Evolutionary conservation across 1,140 invertebrate genomes (phyloP).

Genomic region (Drosophila nigrodunni): DNA sequence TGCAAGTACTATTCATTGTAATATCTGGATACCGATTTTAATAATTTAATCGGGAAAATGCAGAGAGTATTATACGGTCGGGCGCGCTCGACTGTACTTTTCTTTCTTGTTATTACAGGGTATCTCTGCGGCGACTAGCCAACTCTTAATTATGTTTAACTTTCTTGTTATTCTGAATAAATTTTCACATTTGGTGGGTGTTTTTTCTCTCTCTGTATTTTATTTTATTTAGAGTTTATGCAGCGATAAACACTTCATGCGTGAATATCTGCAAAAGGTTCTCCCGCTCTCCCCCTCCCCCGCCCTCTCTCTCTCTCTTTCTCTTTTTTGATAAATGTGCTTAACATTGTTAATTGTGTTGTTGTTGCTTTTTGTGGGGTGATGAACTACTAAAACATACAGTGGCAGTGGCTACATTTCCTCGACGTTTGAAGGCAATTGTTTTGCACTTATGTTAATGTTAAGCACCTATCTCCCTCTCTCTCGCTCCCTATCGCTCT

Average conservation of each 20-base stretch:
- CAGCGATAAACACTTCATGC: slow-evolving; percentile 82
- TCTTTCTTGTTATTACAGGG: too few relatives aligned
- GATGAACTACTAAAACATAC: slow-evolving; percentile 64
- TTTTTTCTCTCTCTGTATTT: slow-evolving; percentile 31
- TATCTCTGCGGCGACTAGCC: slow-evolving; percentile 17
- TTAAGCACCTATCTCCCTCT: slow-evolving; percentile 36
- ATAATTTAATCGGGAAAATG: too few relatives aligned
- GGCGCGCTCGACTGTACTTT: too few relatives aligned
- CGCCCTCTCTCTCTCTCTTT: too few relatives aligned
- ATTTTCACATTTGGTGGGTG: slow-evolving; percentile 71
- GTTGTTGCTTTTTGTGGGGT: slow-evolving; percentile 43
- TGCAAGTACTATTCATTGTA: too few relatives aligned
- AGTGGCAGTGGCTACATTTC: slow-evolving; percentile 18
- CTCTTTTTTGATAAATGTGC: slow-evolving; percentile 68
- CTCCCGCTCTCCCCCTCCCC: too few relatives aligned
- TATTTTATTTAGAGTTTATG: slow-evolving; percentile 49
- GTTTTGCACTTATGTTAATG: slow-evolving; percentile 73
- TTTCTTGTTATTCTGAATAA: slow-evolving; percentile 52
- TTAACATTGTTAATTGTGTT: slow-evolving; percentile 50
- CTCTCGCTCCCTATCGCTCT: slow-evolving; percentile 13
- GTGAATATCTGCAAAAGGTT: slow-evolving; percentile 79
- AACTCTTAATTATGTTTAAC: neutral
- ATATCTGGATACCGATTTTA: too few relatives aligned
- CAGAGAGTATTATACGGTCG: too few relatives aligned
- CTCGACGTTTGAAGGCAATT: slow-evolving; percentile 42